A percentile compares a stretch with the other conserved stretches of the same genome.
Conservation (phyloP, 2,888 invertebrate genomes). For the Lasioglossum malachurum region DNA sequence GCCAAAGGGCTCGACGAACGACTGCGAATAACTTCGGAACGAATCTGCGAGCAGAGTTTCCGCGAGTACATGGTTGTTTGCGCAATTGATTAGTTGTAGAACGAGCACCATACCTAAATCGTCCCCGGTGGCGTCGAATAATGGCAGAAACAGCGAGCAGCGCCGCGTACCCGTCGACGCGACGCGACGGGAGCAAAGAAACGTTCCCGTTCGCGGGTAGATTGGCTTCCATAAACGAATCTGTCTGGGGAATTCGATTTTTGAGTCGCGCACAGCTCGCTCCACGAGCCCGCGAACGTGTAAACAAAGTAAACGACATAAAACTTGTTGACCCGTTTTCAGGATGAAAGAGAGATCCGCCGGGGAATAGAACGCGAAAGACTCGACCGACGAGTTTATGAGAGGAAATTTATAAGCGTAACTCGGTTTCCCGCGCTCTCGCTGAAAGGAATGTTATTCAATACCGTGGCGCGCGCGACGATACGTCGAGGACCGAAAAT, state of each 20-base stretch:
- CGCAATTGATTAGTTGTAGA: slow-evolving; percentile 4
- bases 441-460: slow-evolving; percentile 25
- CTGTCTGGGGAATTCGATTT: slow-evolving; percentile 10
- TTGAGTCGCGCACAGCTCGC: slow-evolving; percentile 4
- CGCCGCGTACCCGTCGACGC: not conserved
- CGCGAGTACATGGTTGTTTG: not conserved
- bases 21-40: not conserved
- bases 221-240: slow-evolving; percentile 29
- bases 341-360: slow-evolving; percentile 32
- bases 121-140: slow-evolving; percentile 7
- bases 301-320: slow-evolving; percentile 25
- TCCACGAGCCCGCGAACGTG: not conserved
- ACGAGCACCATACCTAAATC: not conserved
- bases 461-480: not conserved
- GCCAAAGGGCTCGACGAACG: not conserved
- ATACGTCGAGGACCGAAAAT: slow-evolving; percentile 14
- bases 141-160: not conserved
- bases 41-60: not conserved
- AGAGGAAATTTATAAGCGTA: slow-evolving; percentile 42
- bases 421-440: slow-evolving; percentile 27
- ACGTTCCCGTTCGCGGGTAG: slow-evolving; percentile 23
- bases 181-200: not conserved
- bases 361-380: slow-evolving; percentile 16
- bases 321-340: slow-evolving; percentile 37
- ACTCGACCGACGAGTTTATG: slow-evolving; percentile 27